Base-by-base conservation (phyloP, 1,140 invertebrate genomes). In the Drosophila sechellia region DNA sequence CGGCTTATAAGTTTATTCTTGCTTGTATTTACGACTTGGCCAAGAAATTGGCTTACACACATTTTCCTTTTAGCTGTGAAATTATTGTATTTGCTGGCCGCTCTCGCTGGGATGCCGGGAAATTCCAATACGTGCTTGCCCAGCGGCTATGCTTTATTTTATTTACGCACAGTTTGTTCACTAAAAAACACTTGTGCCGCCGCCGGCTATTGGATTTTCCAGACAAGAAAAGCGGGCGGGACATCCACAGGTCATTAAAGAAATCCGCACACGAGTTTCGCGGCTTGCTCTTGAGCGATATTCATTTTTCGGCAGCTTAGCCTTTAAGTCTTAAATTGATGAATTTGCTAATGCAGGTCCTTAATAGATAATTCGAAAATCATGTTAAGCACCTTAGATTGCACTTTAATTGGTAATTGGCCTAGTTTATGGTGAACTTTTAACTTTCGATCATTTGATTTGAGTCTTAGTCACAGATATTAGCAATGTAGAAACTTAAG, bases 1-100 rank as follows among this genome's bases (percentile, higher is more conserved):
- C 61, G 66, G 79, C 81, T 86, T 86, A 87, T 87, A 81, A 86
- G 81, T 86, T 87, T 86, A 87, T 86, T 87, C 73, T 64, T 75
- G 81, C 52, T 85, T 75, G 61, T 79, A 86, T 86, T 87, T 86
- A 86, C 78, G 83, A 86, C 83, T 87, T 75, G 79, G 65, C 77
- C 83, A 34, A 60, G 83, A 86, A 87, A 86, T 87, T 87, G 81
- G 83, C 81, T 81, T 75, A 87, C 74, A 87, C 78, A 74, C 75
- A 86, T 79, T 87, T 83, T 81, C 80, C 70, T 86, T 81, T 86
- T 81, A 75, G 79, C 83, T 71, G 80, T 78, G 71, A 86, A 86
- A 87, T 86, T 87, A 86, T 87, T 77, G 81, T 86, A 76, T 86
- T 83, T 87, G 58, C 55, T 13, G 11, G 40, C 12, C 15, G 13